phyloP scores from a whole-genome alignment of 2,113 vertebrate species.

The Pseudonaja textilis region DNA sequence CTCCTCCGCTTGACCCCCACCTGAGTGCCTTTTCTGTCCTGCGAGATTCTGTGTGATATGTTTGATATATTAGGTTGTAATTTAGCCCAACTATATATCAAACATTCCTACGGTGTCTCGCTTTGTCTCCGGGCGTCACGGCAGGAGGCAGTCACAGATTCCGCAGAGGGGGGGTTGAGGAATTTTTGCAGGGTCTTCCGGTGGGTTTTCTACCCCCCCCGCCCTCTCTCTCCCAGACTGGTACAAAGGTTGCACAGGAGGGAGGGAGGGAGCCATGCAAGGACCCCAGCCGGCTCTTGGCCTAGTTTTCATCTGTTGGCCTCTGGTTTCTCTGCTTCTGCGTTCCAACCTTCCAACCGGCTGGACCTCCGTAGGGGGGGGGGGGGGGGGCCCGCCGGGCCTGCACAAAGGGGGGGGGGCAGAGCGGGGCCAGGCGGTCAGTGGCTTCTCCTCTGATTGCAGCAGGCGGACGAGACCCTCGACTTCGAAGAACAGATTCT shows the following conservation, averaged over 20 bases:
- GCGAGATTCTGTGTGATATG: conserved; percentile 99
- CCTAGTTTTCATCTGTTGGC: background rate
- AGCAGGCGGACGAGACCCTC: conserved; percentile 97
- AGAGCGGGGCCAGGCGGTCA: background rate
- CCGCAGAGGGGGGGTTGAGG: conserved; percentile 63
- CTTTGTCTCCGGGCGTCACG: conserved; percentile 86
- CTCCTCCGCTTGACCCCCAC: conserved; percentile 77
- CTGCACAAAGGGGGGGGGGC: background rate
- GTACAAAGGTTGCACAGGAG: background rate
- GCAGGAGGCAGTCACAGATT: conserved; percentile 54
- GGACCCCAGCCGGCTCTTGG: background rate
- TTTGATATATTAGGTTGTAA: conserved; percentile 99
- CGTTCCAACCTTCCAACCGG: background rate
- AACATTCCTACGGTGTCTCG: conserved; percentile 99
- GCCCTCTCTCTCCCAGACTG: background rate
- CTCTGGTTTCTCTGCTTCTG: background rate
- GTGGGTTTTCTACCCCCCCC: background rate
- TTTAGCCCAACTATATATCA: conserved; percentile 99
- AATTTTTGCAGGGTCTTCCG: conserved; percentile 39
- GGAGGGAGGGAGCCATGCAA: background rate
- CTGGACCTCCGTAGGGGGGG: background rate
- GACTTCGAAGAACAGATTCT: conserved; percentile 99
- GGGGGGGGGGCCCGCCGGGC: too few species aligned
- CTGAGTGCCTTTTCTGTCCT: conserved; percentile 87
- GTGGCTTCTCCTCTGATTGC: conserved; percentile 68